Conservation (phyloP, 2,888 invertebrate genomes). For the Phyllotreta striolata region DNA sequence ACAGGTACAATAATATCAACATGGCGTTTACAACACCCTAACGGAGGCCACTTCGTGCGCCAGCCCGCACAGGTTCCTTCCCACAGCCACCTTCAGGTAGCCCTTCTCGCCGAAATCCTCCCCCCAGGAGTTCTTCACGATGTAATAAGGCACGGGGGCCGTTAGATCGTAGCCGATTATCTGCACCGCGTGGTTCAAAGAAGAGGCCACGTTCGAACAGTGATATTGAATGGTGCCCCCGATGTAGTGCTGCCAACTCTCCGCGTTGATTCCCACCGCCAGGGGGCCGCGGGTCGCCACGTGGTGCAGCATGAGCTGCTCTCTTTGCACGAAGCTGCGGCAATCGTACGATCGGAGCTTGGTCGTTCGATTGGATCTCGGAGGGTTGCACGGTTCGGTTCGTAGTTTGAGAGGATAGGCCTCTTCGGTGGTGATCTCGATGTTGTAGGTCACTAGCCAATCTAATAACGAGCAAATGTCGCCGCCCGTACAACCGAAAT, state of each 20-base stretch:
- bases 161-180: constrained; percentile 83
- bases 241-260: constrained; percentile 86
- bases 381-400: constrained; percentile 62
- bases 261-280: constrained; percentile 81
- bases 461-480: constrained; percentile 79
- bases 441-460: constrained; percentile 72
- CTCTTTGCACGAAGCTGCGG: constrained; percentile 70
- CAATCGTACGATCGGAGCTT: constrained; percentile 58
- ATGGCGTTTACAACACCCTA: constrained; percentile 56
- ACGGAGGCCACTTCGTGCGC: constrained; percentile 76
- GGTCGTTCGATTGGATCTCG: constrained; percentile 47
- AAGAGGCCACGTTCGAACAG: constrained; percentile 69
- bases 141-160: constrained; percentile 78
- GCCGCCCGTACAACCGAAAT: constrained; percentile 81
- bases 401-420: constrained; percentile 71
- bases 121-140: constrained; percentile 89
- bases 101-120: constrained; percentile 77
- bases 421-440: constrained; percentile 65
- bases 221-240: constrained; percentile 85
- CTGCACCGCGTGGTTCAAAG: constrained; percentile 84
- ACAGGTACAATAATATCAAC: no score
- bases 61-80: constrained; percentile 80
- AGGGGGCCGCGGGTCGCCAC: constrained; percentile 80
- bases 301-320: constrained; percentile 68
- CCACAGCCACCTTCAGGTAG: constrained; percentile 78